Evolutionary conservation across 1,140 invertebrate species (phyloP), one percentile per base, ranked within the genome.

Genomic region (Cecropterus lyciades): DNA sequence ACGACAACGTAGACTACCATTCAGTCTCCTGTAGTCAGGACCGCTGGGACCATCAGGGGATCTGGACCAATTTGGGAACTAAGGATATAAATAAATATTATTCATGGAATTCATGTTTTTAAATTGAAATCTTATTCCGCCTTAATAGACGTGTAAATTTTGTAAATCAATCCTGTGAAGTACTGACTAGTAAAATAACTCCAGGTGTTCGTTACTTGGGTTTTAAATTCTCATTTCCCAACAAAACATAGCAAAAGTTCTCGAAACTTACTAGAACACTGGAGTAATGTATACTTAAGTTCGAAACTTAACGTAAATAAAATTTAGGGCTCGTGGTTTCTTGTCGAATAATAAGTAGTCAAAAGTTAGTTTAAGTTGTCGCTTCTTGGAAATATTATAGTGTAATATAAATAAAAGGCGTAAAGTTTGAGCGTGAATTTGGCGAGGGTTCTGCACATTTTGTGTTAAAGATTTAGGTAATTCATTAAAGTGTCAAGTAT

Each of bases 201-300:
- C 33, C 10, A 49, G 13, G 42, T n/a, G 52, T 40, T 59, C 20
- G 20, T 59, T 59, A 49, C 43, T 46, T 14, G 56, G 17, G 43
- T 48, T 60, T 60, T 49, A 48, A 60, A 60, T 33, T 49, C 45
- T 48, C 57, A 46, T 60, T 60, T 60, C 43, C 13, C 37, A 48
- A 49, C 43, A 48, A 48, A 49, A 60, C 57, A 59, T 59, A 43
- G 45, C 45, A 5, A 30, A 60, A 60, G 43, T 60, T 49, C 30
- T 14, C 45, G 15, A 37, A 60, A 60, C 45, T n/a, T 60, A n/a
- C 17, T 56, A 33, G 37, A 20, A 56, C 57, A 60, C 45, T 16
- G 56, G 24, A 43, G 57, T 60, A 60, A 60, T 57, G 55, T 57
- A 60, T 60, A 60, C 27, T 60, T 60, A 60, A 60, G 43, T 48